Conservation (phyloP, 2,113 vertebrate species). For the Archocentrus centrarchus region DNA sequence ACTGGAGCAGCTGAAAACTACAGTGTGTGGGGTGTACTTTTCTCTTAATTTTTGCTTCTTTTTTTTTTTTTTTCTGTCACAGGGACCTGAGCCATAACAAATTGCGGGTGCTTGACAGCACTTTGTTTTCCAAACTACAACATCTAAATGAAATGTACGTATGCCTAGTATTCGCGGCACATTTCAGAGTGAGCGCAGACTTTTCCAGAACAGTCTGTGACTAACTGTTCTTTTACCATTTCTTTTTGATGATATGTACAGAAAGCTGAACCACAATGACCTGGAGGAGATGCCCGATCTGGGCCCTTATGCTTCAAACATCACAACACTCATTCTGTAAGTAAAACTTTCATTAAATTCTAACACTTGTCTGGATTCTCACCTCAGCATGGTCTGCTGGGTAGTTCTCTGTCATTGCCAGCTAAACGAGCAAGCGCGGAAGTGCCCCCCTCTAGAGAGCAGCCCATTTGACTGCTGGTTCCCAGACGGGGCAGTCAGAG, state of each 20-base stretch:
- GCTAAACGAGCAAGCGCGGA: constrained; percentile 33
- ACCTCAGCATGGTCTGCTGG: neutral
- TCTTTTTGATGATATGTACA: constrained; percentile 59
- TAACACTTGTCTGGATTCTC: constrained; percentile 1
- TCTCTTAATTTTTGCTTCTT: neutral
- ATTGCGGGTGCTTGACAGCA: constrained; percentile 86
- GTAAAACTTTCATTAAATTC: constrained; percentile 68
- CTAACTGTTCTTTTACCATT: neutral
- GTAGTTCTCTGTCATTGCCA: constrained; percentile 36
- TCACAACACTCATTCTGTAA: constrained; percentile 93
- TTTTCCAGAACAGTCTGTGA: neutral
- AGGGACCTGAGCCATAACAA: constrained; percentile 97
- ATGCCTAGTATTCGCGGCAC: neutral
- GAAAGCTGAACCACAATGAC: constrained; percentile 93
- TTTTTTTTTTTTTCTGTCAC: constrained; percentile 45
- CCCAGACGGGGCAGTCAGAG: constrained; percentile 65
- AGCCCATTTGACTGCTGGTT: constrained; percentile 48
- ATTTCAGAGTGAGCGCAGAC: constrained; percentile 16
- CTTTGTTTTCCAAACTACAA: constrained; percentile 86
- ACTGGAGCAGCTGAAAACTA: constrained; percentile 26
- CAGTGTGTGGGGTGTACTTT: constrained; percentile 30
- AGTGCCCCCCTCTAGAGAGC: constrained; percentile 29
- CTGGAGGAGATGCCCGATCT: constrained; percentile 88
- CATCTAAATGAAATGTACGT: constrained; percentile 94
- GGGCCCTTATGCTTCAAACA: constrained; percentile 84